Conservation (phyloP, 2,888 invertebrate genomes). For the Leucophenga maculata region DNA sequence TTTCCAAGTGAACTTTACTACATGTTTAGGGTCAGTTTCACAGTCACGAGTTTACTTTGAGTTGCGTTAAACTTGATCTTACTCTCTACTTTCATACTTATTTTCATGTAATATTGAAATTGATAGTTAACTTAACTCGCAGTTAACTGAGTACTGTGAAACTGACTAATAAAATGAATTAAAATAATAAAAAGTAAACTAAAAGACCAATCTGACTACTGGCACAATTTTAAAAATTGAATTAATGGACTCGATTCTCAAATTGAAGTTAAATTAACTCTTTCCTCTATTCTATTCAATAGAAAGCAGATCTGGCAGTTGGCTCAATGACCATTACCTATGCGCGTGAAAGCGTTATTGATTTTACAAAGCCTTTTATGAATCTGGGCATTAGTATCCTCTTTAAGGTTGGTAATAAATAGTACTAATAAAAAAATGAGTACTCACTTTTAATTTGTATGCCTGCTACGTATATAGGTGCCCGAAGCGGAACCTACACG, state of each 20-base stretch:
- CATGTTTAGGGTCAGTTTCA: too few relatives aligned
- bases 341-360: conserved; percentile 89
- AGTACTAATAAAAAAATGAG: background rate
- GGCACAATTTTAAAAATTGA: too few relatives aligned
- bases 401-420: conserved; percentile 78
- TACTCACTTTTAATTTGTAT: background rate
- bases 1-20: background rate
- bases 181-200: background rate
- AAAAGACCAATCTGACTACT: too few relatives aligned
- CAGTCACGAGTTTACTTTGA: too few relatives aligned
- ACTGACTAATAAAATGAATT: background rate
- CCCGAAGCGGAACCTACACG: conserved; percentile 81
- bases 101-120: too few relatives aligned
- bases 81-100: too few relatives aligned
- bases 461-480: conserved; percentile 73
- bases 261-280: too few relatives aligned
- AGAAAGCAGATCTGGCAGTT: conserved; percentile 91
- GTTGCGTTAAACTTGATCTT: too few relatives aligned
- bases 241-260: too few relatives aligned
- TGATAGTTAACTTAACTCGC: too few relatives aligned
- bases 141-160: too few relatives aligned
- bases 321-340: conserved; percentile 93
- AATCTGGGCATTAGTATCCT: conserved; percentile 91
- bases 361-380: conserved; percentile 94
- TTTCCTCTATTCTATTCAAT: conserved; percentile 36